phyloP scores from a whole-genome alignment of 1,140 invertebrate genomes.

The Oscheius sp. region DNA sequence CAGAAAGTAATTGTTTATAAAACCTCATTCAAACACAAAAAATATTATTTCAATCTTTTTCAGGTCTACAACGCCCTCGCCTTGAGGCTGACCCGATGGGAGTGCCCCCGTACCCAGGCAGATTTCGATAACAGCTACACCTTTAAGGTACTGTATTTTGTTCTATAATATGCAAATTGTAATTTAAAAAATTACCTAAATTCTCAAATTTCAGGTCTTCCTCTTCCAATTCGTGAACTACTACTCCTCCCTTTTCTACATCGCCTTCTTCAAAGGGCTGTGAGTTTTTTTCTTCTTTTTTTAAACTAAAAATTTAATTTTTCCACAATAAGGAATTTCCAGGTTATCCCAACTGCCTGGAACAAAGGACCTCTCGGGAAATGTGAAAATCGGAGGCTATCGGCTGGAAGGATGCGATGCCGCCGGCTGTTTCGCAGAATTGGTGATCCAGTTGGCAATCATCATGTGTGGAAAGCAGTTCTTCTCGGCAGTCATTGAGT shows the following conservation, averaged over 20 bases:
- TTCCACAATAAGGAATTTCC: slow-evolving; percentile 5
- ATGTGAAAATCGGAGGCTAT: slow-evolving; percentile 59
- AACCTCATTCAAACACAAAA: not conserved
- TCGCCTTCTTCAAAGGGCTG: slow-evolving; percentile 73
- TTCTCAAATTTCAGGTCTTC: slow-evolving; percentile 72
- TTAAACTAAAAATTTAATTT: slow-evolving; percentile 28
- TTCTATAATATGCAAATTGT: too few species aligned
- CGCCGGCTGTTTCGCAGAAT: slow-evolving; percentile 77
- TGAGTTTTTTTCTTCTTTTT: slow-evolving; percentile 32
- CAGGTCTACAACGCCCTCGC: slow-evolving; percentile 82
- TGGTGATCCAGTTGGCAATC: slow-evolving; percentile 77
- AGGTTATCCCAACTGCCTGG: slow-evolving; percentile 62
- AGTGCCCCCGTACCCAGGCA: slow-evolving; percentile 88
- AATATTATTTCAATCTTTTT: slow-evolving; percentile 20
- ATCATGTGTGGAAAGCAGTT: slow-evolving; percentile 84
- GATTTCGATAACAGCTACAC: slow-evolving; percentile 96
- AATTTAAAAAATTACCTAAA: too few species aligned
- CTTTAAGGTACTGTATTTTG: too few species aligned
- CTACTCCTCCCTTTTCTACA: slow-evolving; percentile 96
- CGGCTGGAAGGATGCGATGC: slow-evolving; percentile 68
- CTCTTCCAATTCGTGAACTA: slow-evolving; percentile 96
- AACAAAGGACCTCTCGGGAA: slow-evolving; percentile 75
- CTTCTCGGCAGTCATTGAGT: slow-evolving; percentile 76
- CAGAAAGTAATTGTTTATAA: not conserved
- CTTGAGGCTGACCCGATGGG: slow-evolving; percentile 85